Evolutionary conservation across 2,797 vertebrate genomes (phyloP).

Genomic region (Hypotaenidia okinawae): DNA sequence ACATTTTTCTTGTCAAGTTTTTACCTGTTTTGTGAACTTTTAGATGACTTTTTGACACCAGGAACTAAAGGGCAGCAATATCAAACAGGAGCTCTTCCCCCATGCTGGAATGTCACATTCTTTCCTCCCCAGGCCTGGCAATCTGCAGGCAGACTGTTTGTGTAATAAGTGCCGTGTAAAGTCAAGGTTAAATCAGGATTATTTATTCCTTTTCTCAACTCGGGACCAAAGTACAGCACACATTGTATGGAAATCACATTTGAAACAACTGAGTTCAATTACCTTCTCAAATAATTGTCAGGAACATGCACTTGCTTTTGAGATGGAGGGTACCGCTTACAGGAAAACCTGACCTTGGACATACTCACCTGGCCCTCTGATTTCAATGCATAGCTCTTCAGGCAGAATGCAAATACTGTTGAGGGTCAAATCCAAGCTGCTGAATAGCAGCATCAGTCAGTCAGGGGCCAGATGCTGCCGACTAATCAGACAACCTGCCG

Average conservation of each 20-base stretch:
- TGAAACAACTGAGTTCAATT: constrained; percentile 57
- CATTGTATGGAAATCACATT: constrained; percentile 48
- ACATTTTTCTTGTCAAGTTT: constrained; percentile 43
- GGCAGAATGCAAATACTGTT: constrained; percentile 16
- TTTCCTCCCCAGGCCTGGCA: not conserved
- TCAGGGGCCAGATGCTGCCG: not conserved
- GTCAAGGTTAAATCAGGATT: constrained; percentile 16
- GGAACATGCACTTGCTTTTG: not conserved
- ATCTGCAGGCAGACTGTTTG: constrained; percentile 11
- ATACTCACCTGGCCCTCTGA: not conserved
- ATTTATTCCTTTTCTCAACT: constrained; percentile 27
- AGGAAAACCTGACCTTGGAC: constrained; percentile 33
- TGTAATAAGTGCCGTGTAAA: not conserved
- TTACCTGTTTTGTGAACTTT: constrained; percentile 33
- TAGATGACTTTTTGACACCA: not conserved
- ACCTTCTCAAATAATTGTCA: constrained; percentile 38
- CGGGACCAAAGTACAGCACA: constrained; percentile 22
- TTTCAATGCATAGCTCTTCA: constrained; percentile 15
- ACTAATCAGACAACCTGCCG: not conserved
- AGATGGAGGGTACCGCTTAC: constrained; percentile 25
- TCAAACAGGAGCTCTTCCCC: not conserved
- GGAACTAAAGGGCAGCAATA: constrained; percentile 18
- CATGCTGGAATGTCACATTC: not conserved
- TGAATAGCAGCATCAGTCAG: constrained; percentile 21
- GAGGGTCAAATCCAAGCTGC: constrained; percentile 40